Base-by-base conservation (phyloP, 2,888 invertebrate genomes). In the Cephus sareptanus region DNA sequence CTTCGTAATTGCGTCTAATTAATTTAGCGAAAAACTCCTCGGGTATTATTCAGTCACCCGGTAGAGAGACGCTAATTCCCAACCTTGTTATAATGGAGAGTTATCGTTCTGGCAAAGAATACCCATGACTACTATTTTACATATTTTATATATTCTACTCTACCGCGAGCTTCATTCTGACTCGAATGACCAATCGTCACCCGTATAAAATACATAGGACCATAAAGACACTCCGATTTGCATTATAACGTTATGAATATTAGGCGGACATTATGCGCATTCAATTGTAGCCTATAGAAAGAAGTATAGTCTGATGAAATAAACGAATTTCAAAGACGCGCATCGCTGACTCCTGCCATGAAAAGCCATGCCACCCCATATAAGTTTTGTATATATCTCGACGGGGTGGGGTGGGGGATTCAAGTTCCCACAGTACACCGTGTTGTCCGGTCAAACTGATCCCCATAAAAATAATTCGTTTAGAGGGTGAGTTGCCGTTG, bases 11-110 rank as follows among this genome's bases (percentile, higher is more conserved):
- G 89, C 88, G 86, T 88, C 88, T 90, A 90, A 91, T 91, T 90
- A 91, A 91, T 90, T 90, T 90, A 86, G 88, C 88, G 90, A 89
- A 88, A 89, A 91, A 90, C 88, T 90, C 85, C 85, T 85, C 83
- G 81, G 76, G 80, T 79, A 85, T 84, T 84, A 85, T 85, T 85
- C 83, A 37, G 70, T 56, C 76, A 33, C 35, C 35, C 76, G 69
- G 35, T 71, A 34, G 71, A 71, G 33, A 34, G 74, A 74, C 30
- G 37, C 34, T 74, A 71, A 71, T 71, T 71, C 71, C 33, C 34
- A 2, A 3, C 9, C 34, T 71, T 15, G 71, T 71, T 11, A 71
- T 71, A 71, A 71, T 30, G 33, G 71, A 34, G 71, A 71, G 13
- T 33, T 71, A 71, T 71, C 13, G 34, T 34, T 71, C 71, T 2